These are phyloP conservation scores for Acronicta leporina DNA, from an alignment of 2,888 invertebrate genomes.

Conservation along the genomic window DNA sequence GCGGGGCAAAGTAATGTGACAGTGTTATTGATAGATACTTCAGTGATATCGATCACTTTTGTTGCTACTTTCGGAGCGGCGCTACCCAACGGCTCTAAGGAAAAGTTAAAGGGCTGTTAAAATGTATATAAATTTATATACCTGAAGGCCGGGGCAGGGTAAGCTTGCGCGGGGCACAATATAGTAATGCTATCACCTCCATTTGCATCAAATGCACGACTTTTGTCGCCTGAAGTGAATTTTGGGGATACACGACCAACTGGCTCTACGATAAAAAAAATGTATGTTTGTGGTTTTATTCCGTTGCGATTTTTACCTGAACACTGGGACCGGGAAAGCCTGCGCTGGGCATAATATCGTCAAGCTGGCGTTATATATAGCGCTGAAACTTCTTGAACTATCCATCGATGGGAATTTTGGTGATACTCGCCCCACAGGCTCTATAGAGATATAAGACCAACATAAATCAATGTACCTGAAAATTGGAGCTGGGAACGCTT, in stretches of 20 bases:
- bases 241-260: conserved; percentile 92
- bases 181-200: conserved; percentile 86
- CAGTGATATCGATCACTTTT: conserved; percentile 85
- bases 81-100: conserved; percentile 92
- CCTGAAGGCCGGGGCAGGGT: conserved; percentile 91
- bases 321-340: conserved; percentile 92
- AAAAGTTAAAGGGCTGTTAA: conserved; percentile 57
- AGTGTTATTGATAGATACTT: conserved; percentile 71
- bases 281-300: conserved; percentile 35
- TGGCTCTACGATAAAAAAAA: conserved; percentile 86
- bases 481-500: conserved; percentile 92
- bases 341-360: conserved; percentile 93
- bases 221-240: conserved; percentile 90
- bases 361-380: conserved; percentile 84
- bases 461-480: conserved; percentile 90
- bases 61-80: conserved; percentile 91
- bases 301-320: conserved; percentile 88
- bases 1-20: conserved; percentile 90
- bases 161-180: conserved; percentile 93
- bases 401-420: conserved; percentile 91
- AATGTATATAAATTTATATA: conserved; percentile 63
- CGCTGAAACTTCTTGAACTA: conserved; percentile 90
- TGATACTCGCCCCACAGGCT: conserved; percentile 90
- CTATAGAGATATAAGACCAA: conserved; percentile 82
- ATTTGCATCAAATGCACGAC: conserved; percentile 90